These are phyloP conservation scores for Xenopus borealis DNA, from an alignment of 2,113 vertebrate genomes.

Conservation along the genomic window DNA sequence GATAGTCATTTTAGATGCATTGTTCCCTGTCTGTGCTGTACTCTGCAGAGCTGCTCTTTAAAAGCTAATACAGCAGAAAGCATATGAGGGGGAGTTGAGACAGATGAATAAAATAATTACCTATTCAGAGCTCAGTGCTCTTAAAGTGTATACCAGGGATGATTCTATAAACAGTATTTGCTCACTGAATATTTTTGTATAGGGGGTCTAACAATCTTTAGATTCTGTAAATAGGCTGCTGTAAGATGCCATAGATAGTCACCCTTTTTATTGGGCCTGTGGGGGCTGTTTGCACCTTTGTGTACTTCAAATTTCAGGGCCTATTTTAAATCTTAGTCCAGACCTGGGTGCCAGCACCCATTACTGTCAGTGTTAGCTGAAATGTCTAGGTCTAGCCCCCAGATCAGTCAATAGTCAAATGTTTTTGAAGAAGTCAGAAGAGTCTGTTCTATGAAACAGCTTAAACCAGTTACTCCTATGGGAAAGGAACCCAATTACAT, in stretches of 20 bases:
- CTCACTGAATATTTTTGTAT: not conserved
- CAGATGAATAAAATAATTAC: slow-evolving; percentile 27
- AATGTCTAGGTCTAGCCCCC: no score
- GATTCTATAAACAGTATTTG: no score
- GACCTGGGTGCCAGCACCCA: not conserved
- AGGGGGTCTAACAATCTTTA: no score
- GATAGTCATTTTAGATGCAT: slow-evolving; percentile 12
- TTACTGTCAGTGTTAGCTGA: not conserved
- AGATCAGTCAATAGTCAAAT: no score
- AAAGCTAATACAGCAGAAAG: slow-evolving; percentile 26
- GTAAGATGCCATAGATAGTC: no score
- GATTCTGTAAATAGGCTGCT: no score
- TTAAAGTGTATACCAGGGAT: no score
- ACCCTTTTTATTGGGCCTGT: no score
- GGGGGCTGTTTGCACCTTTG: not conserved
- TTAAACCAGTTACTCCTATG: no score
- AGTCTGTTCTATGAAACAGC: no score
- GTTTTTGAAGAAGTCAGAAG: no score
- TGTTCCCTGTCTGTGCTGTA: slow-evolving; percentile 14
- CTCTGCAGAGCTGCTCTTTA: slow-evolving; percentile 28
- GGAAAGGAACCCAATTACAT: no score
- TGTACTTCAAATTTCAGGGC: not conserved
- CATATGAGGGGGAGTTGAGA: slow-evolving; percentile 29
- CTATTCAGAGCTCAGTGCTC: slow-evolving; percentile 5
- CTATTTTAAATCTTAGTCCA: not conserved